Evolutionary conservation across 2,888 invertebrate species (phyloP).

Genomic region (Meghimatium bilineatum): DNA sequence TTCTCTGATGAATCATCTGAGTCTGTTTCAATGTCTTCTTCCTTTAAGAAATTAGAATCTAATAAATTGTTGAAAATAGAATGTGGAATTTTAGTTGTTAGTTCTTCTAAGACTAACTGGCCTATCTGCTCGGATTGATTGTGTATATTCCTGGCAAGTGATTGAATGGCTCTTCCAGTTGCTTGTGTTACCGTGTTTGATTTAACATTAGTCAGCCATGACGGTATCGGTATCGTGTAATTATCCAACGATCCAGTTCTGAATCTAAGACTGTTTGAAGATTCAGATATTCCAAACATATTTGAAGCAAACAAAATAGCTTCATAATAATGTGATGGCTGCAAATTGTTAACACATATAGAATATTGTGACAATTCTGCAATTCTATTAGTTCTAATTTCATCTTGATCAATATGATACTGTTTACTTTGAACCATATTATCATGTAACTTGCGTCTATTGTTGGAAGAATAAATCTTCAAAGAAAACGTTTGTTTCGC

Average conservation of each 20-base stretch:
- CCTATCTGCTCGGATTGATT: not conserved
- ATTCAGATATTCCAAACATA: conserved; percentile 17
- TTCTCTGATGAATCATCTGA: not conserved
- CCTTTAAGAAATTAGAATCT: not conserved
- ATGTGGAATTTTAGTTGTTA: not conserved
- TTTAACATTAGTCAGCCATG: conserved; percentile 5
- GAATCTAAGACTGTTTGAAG: not conserved
- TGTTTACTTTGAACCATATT: not conserved
- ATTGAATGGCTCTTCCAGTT: not conserved
- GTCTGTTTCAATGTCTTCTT: conserved; percentile 11
- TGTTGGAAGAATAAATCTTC: not conserved
- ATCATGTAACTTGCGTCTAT: too few species aligned
- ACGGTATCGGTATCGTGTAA: conserved; percentile 5
- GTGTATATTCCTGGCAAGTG: too few species aligned
- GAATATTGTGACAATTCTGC: not conserved
- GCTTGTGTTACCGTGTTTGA: not conserved
- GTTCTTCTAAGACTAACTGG: not conserved
- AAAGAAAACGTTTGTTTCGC: conserved; percentile 26
- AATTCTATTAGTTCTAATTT: not conserved
- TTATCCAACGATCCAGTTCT: not conserved
- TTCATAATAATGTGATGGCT: not conserved
- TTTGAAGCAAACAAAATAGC: conserved; percentile 23
- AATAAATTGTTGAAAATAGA: too few species aligned
- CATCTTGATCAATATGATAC: not conserved
- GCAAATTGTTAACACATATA: not conserved